Evolutionary conservation across 2,797 vertebrate species (phyloP).

Genomic region (Gambusia yucatana): DNA sequence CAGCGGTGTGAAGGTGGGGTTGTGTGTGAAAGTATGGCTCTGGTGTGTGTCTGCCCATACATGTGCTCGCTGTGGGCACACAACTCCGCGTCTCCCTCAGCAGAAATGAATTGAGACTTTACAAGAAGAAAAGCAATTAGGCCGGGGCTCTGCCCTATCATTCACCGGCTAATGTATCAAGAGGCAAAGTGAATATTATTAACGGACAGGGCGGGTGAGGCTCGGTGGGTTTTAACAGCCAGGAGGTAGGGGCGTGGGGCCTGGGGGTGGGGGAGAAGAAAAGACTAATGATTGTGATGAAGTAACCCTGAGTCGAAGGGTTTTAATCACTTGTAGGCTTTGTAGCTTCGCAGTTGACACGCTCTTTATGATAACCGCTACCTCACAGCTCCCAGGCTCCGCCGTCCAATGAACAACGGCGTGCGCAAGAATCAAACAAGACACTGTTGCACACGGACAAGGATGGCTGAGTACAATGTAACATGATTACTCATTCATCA

Average conservation of each 20-base stretch:
- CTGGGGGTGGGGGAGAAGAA: slow-evolving; percentile 49
- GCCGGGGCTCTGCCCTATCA: slow-evolving; percentile 85
- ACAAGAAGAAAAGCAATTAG: slow-evolving; percentile 83
- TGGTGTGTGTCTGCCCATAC: slow-evolving; percentile 44
- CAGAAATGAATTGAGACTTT: slow-evolving; percentile 83
- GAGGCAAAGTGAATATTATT: slow-evolving; percentile 83
- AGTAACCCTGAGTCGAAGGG: slow-evolving; percentile 76
- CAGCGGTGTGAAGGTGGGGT: slow-evolving; percentile 78
- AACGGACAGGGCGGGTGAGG: slow-evolving; percentile 63
- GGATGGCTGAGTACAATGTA: slow-evolving; percentile 58
- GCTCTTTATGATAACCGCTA: slow-evolving; percentile 70
- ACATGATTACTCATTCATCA: slow-evolving; percentile 63
- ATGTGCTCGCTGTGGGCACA: slow-evolving; percentile 53
- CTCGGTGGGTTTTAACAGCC: slow-evolving; percentile 72
- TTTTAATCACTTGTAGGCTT: slow-evolving; percentile 80
- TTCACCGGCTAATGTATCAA: slow-evolving; percentile 85
- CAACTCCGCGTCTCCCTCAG: slow-evolving; percentile 76
- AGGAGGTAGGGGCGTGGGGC: slow-evolving; percentile 42
- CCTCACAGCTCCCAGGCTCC: slow-evolving; percentile 55
- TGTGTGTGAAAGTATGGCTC: slow-evolving; percentile 61
- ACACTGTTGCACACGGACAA: slow-evolving; percentile 65
- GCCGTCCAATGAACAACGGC: slow-evolving; percentile 39
- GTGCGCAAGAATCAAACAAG: slow-evolving; percentile 64
- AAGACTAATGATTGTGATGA: slow-evolving; percentile 77
- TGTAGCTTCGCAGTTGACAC: slow-evolving; percentile 69